A percentile compares a stretch with the other conserved stretches of the same genome.
These are phyloP conservation scores for Carpatolechia fugitivella DNA, from an alignment of 2,888 invertebrate species.

Conservation along the genomic window DNA sequence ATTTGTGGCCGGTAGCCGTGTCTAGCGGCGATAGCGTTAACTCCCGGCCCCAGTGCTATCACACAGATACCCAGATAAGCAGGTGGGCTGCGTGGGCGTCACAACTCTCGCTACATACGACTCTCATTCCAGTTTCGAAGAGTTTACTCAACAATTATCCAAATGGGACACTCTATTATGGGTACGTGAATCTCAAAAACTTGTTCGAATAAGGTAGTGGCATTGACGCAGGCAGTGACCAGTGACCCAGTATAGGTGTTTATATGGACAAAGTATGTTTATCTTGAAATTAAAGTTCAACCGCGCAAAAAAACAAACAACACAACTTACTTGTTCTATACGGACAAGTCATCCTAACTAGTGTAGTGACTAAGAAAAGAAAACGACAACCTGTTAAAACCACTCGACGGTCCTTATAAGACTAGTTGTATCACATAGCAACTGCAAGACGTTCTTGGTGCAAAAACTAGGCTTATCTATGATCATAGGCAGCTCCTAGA, in stretches of 20 bases:
- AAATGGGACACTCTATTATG: conserved; percentile 6
- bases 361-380: conserved; percentile 20
- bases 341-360: conserved; percentile 4
- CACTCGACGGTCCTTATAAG: conserved; percentile 37
- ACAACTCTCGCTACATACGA: conserved; percentile 23
- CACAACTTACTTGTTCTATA: no score
- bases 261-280: neutral
- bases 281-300: no score
- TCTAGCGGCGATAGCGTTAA: conserved; percentile 46
- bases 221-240: neutral
- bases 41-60: conserved; percentile 50
- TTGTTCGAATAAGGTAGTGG: neutral
- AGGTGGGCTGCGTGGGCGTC: conserved; percentile 47
- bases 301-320: no score
- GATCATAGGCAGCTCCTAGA: conserved; percentile 72
- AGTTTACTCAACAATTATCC: conserved; percentile 13
- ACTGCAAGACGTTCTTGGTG: neutral
- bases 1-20: conserved; percentile 63
- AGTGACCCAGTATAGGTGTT: neutral
- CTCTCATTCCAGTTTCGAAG: conserved; percentile 1
- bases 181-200: conserved; percentile 3
- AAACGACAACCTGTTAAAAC: conserved; percentile 40
- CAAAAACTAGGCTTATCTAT: conserved; percentile 51
- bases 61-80: conserved; percentile 59
- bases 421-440: conserved; percentile 28